Evolutionary conservation across 2,113 vertebrate genomes (phyloP).

Genomic region (Spea multiplicata): DNA sequence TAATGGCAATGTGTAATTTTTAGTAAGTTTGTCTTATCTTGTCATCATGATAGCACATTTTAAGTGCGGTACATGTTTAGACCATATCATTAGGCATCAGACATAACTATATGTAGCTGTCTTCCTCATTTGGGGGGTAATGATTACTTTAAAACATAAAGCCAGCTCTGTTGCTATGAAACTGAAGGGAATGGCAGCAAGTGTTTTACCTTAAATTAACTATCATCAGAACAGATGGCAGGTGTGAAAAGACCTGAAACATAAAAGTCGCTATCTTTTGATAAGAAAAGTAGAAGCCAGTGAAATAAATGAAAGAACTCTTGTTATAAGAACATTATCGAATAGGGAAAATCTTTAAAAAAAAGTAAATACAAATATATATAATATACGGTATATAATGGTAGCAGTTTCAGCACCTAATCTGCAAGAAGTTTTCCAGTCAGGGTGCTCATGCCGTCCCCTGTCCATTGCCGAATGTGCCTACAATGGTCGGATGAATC

Average conservation of each 20-base stretch:
- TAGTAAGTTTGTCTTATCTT: conserved; percentile 23
- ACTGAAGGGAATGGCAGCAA: conserved; percentile 9
- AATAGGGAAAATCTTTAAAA: not conserved
- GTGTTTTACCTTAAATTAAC: conserved; percentile 26
- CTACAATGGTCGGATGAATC: too few relatives aligned
- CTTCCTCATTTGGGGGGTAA: conserved; percentile 24
- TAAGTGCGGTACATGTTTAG: conserved; percentile 10
- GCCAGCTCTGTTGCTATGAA: conserved; percentile 37
- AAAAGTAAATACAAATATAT: too few relatives aligned
- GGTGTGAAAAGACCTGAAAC: conserved; percentile 16
- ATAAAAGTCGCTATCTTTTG: not conserved
- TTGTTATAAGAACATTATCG: not conserved
- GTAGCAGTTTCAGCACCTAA: too few relatives aligned
- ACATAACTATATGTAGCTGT: conserved; percentile 4
- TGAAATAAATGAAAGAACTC: not conserved
- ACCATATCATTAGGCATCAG: conserved; percentile 26
- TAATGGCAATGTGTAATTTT: conserved; percentile 23
- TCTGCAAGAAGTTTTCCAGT: too few relatives aligned
- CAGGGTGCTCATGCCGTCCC: too few relatives aligned
- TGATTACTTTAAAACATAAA: conserved; percentile 29
- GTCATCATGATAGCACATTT: conserved; percentile 8
- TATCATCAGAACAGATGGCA: conserved; percentile 38
- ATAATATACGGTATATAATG: too few relatives aligned
- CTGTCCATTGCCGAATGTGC: too few relatives aligned
- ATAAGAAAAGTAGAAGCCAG: not conserved